Evolutionary conservation across 2,888 invertebrate species (phyloP).

Genomic region (Cephus sareptanus): DNA sequence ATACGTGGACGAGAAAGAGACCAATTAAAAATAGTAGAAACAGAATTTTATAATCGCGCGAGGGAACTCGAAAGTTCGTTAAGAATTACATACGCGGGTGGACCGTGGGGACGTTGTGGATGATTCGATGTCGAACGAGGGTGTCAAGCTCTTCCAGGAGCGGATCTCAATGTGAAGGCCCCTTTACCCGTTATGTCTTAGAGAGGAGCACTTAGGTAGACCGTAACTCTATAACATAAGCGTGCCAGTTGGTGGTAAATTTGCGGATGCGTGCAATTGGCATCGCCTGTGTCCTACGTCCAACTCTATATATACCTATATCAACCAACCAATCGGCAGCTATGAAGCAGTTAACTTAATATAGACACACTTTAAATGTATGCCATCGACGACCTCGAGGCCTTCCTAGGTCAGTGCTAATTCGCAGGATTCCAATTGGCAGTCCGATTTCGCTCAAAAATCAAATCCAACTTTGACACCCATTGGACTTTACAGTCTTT

Average conservation of each 20-base stretch:
- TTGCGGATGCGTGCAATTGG: constrained; percentile 66
- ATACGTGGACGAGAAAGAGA: background rate
- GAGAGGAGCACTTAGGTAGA: constrained; percentile 23
- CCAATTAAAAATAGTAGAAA: background rate
- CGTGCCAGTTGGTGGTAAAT: constrained; percentile 63
- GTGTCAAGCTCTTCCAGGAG: background rate
- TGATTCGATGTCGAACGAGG: background rate
- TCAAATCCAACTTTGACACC: background rate
- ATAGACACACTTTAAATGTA: constrained; percentile 54
- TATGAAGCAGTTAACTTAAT: constrained; percentile 60
- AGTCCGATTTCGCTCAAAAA: background rate
- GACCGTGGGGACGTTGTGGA: background rate
- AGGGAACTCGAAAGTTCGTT: background rate
- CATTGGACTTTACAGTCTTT: background rate
- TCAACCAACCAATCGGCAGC: constrained; percentile 50
- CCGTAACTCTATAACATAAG: constrained; percentile 59
- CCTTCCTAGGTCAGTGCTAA: constrained; percentile 62
- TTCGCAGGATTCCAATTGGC: constrained; percentile 28
- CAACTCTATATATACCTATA: constrained; percentile 10
- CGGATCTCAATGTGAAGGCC: constrained; percentile 22
- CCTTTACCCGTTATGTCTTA: constrained; percentile 39
- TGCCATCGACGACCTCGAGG: constrained; percentile 60
- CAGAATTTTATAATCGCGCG: background rate
- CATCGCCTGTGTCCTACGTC: constrained; percentile 47
- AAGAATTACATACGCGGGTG: background rate